A percentile compares a stretch with the other conserved stretches of the same genome.
Conservation (phyloP, 2,888 invertebrate genomes). For the Drosophila mimetica region DNA sequence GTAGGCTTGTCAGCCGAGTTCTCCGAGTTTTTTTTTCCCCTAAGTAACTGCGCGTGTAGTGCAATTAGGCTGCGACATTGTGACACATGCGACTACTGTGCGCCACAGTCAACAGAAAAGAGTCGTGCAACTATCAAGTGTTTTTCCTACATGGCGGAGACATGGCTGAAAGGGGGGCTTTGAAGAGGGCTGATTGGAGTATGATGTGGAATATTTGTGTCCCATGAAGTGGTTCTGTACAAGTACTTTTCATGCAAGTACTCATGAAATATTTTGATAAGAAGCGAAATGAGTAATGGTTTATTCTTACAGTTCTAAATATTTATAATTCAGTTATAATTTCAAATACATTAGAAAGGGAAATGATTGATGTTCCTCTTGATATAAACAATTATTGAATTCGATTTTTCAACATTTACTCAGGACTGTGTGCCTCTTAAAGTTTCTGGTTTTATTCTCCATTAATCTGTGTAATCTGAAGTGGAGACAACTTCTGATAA, state of each 20-base stretch:
- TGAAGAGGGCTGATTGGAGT: constrained; percentile 20
- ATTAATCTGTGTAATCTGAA: neutral
- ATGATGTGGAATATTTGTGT: constrained; percentile 14
- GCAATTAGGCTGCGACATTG: constrained; percentile 73
- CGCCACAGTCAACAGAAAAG: constrained; percentile 35
- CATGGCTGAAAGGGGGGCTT: constrained; percentile 15
- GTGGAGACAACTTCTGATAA: neutral
- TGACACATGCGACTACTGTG: constrained; percentile 73
- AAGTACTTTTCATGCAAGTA: constrained; percentile 6
- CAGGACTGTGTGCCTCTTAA: neutral
- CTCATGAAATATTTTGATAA: constrained; percentile 15
- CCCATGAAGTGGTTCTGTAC: constrained; percentile 8
- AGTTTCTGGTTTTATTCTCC: neutral
- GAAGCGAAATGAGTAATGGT: constrained; percentile 7
- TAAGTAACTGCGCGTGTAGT: constrained; percentile 72
- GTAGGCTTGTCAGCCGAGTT: constrained; percentile 51
- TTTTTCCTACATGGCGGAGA: constrained; percentile 20
- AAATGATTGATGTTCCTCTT: neutral
- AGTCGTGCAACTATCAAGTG: constrained; percentile 28
- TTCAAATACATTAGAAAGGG: neutral
- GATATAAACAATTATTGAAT: neutral
- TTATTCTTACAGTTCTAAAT: neutral
- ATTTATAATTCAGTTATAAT: neutral
- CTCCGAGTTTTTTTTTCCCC: constrained; percentile 25
- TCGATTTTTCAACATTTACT: neutral